Evolutionary conservation across 2,888 invertebrate species (phyloP).

Genomic region (Mesopsocus fuscifrons): DNA sequence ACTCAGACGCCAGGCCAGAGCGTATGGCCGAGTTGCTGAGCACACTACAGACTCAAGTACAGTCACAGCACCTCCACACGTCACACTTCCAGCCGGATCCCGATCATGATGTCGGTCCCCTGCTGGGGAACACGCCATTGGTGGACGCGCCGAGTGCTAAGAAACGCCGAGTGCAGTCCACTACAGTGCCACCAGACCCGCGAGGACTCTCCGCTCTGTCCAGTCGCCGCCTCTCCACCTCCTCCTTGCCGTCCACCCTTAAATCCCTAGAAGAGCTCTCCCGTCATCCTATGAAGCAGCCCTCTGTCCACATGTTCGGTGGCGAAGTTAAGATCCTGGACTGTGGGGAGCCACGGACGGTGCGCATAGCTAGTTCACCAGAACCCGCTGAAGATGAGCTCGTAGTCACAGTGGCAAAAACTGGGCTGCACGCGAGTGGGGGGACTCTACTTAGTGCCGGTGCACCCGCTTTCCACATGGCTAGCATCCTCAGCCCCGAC

Average conservation of each 20-base stretch:
- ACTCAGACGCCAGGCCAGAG: slow-evolving; percentile 22
- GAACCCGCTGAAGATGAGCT: slow-evolving; percentile 25
- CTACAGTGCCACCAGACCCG: slow-evolving; percentile 3
- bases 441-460: slow-evolving; percentile 30
- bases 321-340: slow-evolving; percentile 60
- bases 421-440: slow-evolving; percentile 65
- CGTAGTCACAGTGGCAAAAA: slow-evolving; percentile 43
- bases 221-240: not conserved
- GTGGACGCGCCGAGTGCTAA: slow-evolving; percentile 41
- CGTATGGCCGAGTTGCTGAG: slow-evolving; percentile 26
- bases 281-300: slow-evolving; percentile 29
- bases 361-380: slow-evolving; percentile 42
- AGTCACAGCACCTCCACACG: slow-evolving; percentile 1
- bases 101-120: slow-evolving; percentile 28
- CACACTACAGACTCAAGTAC: not conserved
- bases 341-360: slow-evolving; percentile 45
- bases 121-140: slow-evolving; percentile 60
- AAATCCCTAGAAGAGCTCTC: slow-evolving; percentile 37
- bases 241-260: slow-evolving; percentile 24
- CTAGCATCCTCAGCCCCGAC: slow-evolving; percentile 22
- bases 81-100: slow-evolving; percentile 41
- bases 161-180: slow-evolving; percentile 29
- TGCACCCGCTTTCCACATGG: slow-evolving; percentile 12
- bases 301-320: slow-evolving; percentile 46
- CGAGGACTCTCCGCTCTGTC: slow-evolving; percentile 2